Evolutionary conservation across 92 coral and sea anemone genomes (phyloP), one percentile per base, ranked within the genome.

Genomic region (Siderastrea radians): DNA sequence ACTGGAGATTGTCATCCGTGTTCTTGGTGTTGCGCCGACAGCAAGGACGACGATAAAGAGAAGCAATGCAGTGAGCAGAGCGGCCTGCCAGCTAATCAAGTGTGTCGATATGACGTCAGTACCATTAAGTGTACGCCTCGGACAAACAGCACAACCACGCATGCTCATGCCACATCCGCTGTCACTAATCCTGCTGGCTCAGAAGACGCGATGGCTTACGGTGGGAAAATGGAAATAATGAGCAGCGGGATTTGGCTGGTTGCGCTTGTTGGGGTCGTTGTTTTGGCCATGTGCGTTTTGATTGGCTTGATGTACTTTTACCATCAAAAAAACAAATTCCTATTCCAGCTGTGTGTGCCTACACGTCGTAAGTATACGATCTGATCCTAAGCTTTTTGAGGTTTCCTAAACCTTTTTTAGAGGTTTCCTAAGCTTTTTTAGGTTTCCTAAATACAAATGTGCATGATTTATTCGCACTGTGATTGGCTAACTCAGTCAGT

Each of bases 1-100:
- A 85, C 84, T 19, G 89, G 84, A 11, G 89, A 85, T 55, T 85
- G 89, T 38, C 83, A 85, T 4, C 89, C 84, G 5, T 85, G 89
- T 15, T 66, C 84, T 2, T 76, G 77, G 83, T 85, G 89, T 4
- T 85, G 89, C 53, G 43, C 59, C 5, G 83, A 66, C 17, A 76
- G 73, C 14, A 59, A 75, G 54, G 77, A 85, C 4, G 83, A 67
- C 38, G 80, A 76, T n/a, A 75, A 64, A 67, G 89, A 85, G 43
- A 74, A 64, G 46, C 80, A 84, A 64, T 84, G 87, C 44, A 74
- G 57, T 1, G 87, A 48, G 1, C 87, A 84, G 72, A 11, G 51
- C n/a, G 64, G 53, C 72, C 70, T 84, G 47, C 72, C 87, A 5
- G 72, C 79, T 43, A 84, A 74, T 16, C 72, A 74, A 64, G 47